Conservation (phyloP, 1,140 invertebrate species). For the Arion vulgaris region DNA sequence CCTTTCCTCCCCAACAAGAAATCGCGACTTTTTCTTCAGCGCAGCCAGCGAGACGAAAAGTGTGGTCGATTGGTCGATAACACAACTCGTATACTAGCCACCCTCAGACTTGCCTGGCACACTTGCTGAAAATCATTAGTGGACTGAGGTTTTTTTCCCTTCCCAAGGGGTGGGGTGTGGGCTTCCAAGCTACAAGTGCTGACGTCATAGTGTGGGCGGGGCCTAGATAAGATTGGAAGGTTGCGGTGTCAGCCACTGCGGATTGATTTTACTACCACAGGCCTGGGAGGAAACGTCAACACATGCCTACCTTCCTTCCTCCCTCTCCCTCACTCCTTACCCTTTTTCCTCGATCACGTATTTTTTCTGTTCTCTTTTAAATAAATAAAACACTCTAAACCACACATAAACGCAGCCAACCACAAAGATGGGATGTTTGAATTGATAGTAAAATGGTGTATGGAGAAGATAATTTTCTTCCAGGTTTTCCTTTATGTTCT, state of each 20-base stretch:
- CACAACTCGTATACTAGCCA: background rate
- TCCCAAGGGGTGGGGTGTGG: constrained; percentile 13
- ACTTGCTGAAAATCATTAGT: constrained; percentile 28
- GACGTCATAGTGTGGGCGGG: constrained; percentile 23
- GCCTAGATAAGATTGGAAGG: constrained; percentile 28
- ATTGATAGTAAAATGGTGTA: too few relatives aligned
- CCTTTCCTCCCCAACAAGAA: background rate
- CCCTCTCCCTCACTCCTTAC: too few relatives aligned
- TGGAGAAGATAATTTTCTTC: too few relatives aligned
- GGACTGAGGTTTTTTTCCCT: constrained; percentile 3
- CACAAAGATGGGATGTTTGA: too few relatives aligned
- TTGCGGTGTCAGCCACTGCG: constrained; percentile 16
- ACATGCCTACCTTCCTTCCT: background rate
- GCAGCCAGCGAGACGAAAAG: background rate
- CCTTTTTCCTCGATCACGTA: too few relatives aligned
- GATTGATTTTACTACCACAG: constrained; percentile 14
- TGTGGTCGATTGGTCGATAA: constrained; percentile 22
- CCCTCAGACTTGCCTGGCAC: background rate
- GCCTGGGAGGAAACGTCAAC: background rate
- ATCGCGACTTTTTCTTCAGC: background rate
- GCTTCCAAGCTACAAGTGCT: constrained; percentile 23
- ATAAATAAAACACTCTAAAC: too few relatives aligned
- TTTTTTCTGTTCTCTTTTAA: too few relatives aligned
- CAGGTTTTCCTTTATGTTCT: too few relatives aligned
- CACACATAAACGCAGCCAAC: too few relatives aligned